Conservation (phyloP, 2,797 vertebrate species). For the Mycteria americana region DNA sequence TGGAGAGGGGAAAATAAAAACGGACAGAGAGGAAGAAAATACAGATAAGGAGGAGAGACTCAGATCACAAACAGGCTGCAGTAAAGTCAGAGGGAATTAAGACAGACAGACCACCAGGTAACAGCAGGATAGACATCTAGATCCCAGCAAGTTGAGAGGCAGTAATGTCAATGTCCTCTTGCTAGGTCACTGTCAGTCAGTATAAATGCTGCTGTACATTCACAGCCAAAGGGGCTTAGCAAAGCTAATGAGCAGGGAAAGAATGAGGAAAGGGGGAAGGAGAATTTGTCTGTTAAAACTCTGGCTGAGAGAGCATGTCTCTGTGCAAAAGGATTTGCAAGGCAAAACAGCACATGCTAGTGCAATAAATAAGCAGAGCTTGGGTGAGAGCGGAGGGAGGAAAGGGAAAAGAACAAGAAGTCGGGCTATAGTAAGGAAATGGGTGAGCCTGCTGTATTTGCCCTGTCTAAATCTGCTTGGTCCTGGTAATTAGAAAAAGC, state of each 20-base stretch:
- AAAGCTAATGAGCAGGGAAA: constrained; percentile 50
- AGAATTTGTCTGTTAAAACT: constrained; percentile 54
- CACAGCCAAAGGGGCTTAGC: constrained; percentile 24
- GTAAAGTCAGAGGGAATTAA: neutral
- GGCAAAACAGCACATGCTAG: constrained; percentile 6
- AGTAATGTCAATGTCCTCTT: neutral
- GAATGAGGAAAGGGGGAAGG: neutral
- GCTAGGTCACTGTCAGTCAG: neutral
- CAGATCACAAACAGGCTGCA: neutral
- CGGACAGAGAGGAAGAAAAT: neutral
- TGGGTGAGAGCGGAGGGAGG: neutral
- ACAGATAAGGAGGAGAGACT: neutral
- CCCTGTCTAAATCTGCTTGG: constrained; percentile 36
- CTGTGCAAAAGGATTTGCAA: constrained; percentile 48
- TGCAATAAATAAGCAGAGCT: constrained; percentile 20
- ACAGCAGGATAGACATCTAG: neutral
- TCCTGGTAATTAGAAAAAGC: constrained; percentile 59
- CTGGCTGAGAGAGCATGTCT: neutral
- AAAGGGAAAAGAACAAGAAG: constrained; percentile 3
- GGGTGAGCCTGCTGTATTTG: neutral
- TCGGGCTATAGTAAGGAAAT: neutral
- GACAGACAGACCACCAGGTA: neutral
- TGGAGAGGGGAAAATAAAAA: neutral
- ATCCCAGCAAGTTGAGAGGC: neutral
- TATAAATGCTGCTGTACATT: constrained; percentile 12